Conservation (phyloP, 2,113 vertebrate genomes). For the Cinclus mexicanus region DNA sequence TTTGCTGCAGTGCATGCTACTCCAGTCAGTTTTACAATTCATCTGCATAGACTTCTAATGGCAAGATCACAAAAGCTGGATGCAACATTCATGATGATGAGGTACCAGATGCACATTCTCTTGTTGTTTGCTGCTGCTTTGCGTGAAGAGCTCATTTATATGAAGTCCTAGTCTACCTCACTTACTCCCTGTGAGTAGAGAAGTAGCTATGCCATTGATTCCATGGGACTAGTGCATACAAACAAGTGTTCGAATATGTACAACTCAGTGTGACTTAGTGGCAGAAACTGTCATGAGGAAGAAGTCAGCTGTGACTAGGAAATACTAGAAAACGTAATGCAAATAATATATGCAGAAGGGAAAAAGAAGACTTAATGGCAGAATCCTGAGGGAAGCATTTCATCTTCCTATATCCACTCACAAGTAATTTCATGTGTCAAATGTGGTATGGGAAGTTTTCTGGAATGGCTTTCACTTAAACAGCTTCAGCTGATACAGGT, state of each 20-base stretch:
- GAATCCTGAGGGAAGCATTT: not conserved
- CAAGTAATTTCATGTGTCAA: slow-evolving; percentile 2
- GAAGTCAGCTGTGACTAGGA: not conserved
- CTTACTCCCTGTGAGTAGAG: not conserved
- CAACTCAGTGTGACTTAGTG: not conserved
- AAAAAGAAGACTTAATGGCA: not conserved
- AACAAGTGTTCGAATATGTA: not conserved
- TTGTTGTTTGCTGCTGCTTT: not conserved
- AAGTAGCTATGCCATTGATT: not conserved
- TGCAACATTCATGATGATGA: not conserved
- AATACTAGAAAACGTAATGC: not conserved
- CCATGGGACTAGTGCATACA: not conserved
- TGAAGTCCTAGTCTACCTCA: not conserved
- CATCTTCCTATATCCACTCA: not conserved
- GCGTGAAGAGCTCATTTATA: not conserved
- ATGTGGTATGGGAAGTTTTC: not conserved
- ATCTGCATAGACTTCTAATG: not conserved
- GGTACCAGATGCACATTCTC: not conserved
- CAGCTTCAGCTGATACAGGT: not conserved
- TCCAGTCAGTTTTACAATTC: not conserved
- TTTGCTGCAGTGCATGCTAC: not conserved
- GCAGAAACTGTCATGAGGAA: not conserved
- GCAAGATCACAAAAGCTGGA: not conserved
- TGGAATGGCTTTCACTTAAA: slow-evolving; percentile 5
- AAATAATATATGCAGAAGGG: not conserved